A percentile compares a stretch with the other conserved stretches of the same genome.
Evolutionary conservation across 2,113 vertebrate species (phyloP).

Genomic region (Lota lota): DNA sequence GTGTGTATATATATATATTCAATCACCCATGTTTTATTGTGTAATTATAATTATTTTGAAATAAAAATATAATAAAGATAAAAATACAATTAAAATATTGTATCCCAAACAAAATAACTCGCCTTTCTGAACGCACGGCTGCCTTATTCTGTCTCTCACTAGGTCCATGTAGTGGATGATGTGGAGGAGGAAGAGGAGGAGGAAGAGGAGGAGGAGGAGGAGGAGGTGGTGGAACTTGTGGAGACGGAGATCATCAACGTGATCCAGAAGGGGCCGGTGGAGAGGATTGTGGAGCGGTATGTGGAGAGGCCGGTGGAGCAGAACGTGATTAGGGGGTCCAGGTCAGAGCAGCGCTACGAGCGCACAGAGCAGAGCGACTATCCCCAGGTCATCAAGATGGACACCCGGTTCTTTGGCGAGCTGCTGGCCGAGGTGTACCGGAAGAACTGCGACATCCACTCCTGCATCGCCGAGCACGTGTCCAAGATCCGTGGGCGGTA

Average conservation of each 20-base stretch:
- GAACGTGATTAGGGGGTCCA: neutral
- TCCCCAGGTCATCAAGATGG: slow-evolving; percentile 70
- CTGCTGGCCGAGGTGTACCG: slow-evolving; percentile 89
- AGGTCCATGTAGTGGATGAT: slow-evolving; percentile 23
- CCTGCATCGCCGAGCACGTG: slow-evolving; percentile 85
- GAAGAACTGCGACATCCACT: slow-evolving; percentile 87
- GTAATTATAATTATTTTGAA: too few relatives aligned
- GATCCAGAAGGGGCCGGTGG: slow-evolving; percentile 22
- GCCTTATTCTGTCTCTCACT: too few relatives aligned
- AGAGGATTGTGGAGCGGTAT: too few relatives aligned
- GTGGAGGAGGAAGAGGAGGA: slow-evolving; percentile 20
- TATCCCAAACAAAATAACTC: too few relatives aligned
- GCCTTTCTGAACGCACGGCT: too few relatives aligned
- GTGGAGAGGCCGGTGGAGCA: slow-evolving; percentile 13
- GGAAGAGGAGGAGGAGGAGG: slow-evolving; percentile 16
- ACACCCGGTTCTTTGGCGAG: slow-evolving; percentile 92
- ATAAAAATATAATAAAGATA: too few relatives aligned
- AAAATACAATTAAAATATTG: too few relatives aligned
- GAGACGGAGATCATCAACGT: slow-evolving; percentile 51
- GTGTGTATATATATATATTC: too few relatives aligned
- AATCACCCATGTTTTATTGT: too few relatives aligned
- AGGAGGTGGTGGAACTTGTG: slow-evolving; percentile 43
- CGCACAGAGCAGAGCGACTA: neutral
- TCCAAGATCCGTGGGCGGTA: slow-evolving; percentile 87
- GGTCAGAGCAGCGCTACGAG: too few relatives aligned